Percentiles rank a stretch among this genome's conserved stretches.
These are phyloP conservation scores for Potamilus streckersoni DNA, from an alignment of 1,140 invertebrate genomes.

Conservation along the genomic window DNA sequence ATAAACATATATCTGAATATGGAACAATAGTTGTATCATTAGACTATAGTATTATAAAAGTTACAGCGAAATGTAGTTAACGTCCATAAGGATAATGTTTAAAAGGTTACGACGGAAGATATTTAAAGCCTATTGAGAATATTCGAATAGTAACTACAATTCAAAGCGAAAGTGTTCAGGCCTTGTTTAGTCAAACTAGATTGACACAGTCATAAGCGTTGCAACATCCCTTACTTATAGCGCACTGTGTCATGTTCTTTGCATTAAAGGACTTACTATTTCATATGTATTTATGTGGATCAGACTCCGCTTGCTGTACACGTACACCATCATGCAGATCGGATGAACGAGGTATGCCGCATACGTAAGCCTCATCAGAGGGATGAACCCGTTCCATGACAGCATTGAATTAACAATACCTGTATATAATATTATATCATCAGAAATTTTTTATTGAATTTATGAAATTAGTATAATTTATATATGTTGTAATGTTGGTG, in stretches of 20 bases:
- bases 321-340: slow-evolving; percentile 71
- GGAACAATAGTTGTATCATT: too few species aligned
- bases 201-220: too few species aligned
- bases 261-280: slow-evolving; percentile 29
- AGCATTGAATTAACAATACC: slow-evolving; percentile 79
- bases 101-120: too few species aligned
- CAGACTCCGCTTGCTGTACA: slow-evolving; percentile 12
- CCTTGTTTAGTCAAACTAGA: too few species aligned
- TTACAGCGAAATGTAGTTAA: too few species aligned
- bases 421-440: slow-evolving; percentile 50
- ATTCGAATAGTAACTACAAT: too few species aligned
- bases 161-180: too few species aligned
- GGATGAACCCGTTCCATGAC: slow-evolving; percentile 73
- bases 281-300: slow-evolving; percentile 30
- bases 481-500: not conserved
- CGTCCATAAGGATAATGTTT: too few species aligned
- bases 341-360: slow-evolving; percentile 70
- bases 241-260: not conserved
- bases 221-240: too few species aligned
- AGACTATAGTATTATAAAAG: too few species aligned
- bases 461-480: not conserved
- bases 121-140: too few species aligned
- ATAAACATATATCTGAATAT: too few species aligned
- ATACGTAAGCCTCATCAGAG: slow-evolving; percentile 56
- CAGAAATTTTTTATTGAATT: not conserved